Conservation (phyloP, 1,140 invertebrate genomes). For the Cydia pomonella region DNA sequence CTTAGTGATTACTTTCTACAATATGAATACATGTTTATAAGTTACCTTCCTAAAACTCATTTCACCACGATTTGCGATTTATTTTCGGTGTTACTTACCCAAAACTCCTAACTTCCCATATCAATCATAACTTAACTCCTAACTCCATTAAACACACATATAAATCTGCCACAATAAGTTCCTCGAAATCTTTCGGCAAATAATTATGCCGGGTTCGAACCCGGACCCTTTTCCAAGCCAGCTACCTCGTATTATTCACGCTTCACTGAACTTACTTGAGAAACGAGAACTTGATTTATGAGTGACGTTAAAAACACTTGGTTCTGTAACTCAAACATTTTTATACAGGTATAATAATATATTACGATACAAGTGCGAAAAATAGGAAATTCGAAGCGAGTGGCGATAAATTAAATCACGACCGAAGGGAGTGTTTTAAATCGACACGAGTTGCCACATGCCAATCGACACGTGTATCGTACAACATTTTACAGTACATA, state of each 20-base stretch:
- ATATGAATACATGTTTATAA: too few relatives aligned
- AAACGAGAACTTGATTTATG: not conserved
- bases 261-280: not conserved
- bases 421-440: too few relatives aligned
- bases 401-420: too few relatives aligned
- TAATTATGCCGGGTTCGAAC: conserved; percentile 22
- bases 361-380: too few relatives aligned
- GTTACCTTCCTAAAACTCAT: too few relatives aligned
- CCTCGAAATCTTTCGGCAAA: conserved; percentile 6
- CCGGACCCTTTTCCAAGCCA: conserved; percentile 2
- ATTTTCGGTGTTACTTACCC: not conserved
- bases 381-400: too few relatives aligned
- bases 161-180: not conserved
- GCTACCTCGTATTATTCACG: not conserved
- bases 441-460: too few relatives aligned
- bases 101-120: not conserved
- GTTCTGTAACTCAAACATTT: not conserved
- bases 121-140: not conserved
- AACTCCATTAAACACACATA: conserved; percentile 23
- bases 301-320: not conserved
- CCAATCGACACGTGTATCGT: too few relatives aligned
- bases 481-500: too few relatives aligned
- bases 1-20: too few relatives aligned
- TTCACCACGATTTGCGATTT: too few relatives aligned
- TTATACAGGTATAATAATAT: too few relatives aligned